These are phyloP conservation scores for Argyrosomus japonicus DNA, from an alignment of 2,113 vertebrate species.

Conservation along the genomic window DNA sequence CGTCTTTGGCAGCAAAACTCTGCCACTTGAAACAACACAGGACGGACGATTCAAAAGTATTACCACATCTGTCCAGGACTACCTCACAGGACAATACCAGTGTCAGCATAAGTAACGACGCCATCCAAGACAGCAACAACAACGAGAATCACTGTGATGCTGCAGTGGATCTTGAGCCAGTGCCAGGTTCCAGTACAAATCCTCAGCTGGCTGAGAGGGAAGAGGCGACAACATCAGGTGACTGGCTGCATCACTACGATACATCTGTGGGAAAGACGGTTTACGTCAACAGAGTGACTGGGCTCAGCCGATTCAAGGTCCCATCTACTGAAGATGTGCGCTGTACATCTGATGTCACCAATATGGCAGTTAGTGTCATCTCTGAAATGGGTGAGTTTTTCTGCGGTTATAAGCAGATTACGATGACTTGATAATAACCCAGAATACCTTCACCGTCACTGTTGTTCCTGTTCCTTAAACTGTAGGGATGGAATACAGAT, in stretches of 20 bases:
- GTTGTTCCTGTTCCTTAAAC: conserved; percentile 41
- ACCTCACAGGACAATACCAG: not conserved
- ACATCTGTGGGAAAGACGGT: conserved; percentile 84
- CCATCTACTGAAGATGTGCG: conserved; percentile 80
- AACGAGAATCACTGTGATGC: conserved; percentile 15
- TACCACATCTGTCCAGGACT: conserved; percentile 21
- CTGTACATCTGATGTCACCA: conserved; percentile 91
- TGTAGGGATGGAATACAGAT: conserved; percentile 92
- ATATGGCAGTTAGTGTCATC: conserved; percentile 89
- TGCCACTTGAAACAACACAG: conserved; percentile 82
- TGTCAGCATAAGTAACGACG: not conserved
- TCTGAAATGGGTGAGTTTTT: conserved; percentile 88
- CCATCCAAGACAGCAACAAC: conserved; percentile 24
- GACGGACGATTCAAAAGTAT: conserved; percentile 47
- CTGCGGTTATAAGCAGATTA: not conserved
- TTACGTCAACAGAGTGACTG: conserved; percentile 91
- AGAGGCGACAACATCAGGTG: conserved; percentile 15
- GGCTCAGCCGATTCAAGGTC: conserved; percentile 89
- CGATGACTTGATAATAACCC: not conserved
- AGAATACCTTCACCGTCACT: not conserved
- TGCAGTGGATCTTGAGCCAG: not conserved
- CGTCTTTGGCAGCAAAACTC: conserved; percentile 90
- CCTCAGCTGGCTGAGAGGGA: conserved; percentile 8
- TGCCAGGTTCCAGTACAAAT: not conserved
- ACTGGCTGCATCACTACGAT: conserved; percentile 92